Evolutionary conservation across 2,113 vertebrate genomes (phyloP).

Genomic region (Tautogolabrus adspersus): DNA sequence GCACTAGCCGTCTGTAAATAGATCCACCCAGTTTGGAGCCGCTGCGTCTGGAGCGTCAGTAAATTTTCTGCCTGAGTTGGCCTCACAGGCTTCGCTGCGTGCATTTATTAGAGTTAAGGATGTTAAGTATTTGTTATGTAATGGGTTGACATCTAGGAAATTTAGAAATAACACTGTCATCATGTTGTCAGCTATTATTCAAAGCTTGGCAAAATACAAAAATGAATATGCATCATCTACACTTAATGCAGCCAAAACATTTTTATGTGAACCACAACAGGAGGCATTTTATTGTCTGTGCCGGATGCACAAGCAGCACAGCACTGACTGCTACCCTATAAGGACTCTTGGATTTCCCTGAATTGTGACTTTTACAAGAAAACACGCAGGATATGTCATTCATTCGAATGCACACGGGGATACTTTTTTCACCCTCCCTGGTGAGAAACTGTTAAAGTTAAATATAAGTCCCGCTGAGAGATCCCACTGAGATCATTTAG

Average conservation of each 20-base stretch:
- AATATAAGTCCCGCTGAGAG: not conserved
- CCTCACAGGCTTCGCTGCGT: slow-evolving; percentile 1
- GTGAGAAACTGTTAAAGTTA: not conserved
- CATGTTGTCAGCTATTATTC: slow-evolving; percentile 2
- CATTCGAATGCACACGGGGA: not conserved
- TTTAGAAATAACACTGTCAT: not conserved
- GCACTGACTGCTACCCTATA: not conserved
- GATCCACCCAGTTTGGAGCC: slow-evolving; percentile 32
- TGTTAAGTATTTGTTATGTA: not conserved
- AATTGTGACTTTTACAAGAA: not conserved
- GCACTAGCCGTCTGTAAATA: slow-evolving; percentile 10
- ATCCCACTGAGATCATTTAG: not conserved
- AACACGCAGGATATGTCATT: not conserved
- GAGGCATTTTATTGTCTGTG: not conserved
- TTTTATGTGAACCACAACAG: not conserved
- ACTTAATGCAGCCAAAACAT: not conserved
- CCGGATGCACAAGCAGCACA: not conserved
- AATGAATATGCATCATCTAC: too few species aligned
- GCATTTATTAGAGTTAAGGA: not conserved
- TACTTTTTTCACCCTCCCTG: not conserved
- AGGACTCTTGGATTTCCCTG: slow-evolving; percentile 10
- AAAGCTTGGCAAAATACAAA: not conserved
- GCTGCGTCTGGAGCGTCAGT: not conserved
- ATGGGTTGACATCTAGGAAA: slow-evolving; percentile 8
- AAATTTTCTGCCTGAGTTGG: slow-evolving; percentile 6